These are phyloP conservation scores for Pagrus major DNA, from an alignment of 2,113 vertebrate species.

Conservation along the genomic window DNA sequence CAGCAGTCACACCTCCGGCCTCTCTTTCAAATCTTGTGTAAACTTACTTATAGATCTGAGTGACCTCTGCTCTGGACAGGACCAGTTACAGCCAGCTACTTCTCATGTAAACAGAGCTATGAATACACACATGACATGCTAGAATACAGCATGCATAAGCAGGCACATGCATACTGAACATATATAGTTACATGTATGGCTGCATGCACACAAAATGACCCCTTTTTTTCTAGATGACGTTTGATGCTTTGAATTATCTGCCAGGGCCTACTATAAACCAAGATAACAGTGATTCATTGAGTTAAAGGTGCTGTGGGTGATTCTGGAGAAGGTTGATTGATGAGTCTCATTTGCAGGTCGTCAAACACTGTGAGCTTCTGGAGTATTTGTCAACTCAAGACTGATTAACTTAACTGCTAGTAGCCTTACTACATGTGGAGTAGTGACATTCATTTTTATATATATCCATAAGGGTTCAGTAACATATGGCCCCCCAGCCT, in stretches of 20 bases:
- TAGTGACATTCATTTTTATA: background rate
- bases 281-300: too few species aligned
- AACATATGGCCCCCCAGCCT: background rate
- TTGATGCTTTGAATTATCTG: too few species aligned
- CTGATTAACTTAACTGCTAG: background rate
- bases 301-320: too few species aligned
- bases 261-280: too few species aligned
- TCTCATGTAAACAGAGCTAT: conserved; percentile 10
- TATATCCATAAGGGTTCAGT: background rate
- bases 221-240: background rate
- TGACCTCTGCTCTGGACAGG: conserved; percentile 22
- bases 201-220: background rate
- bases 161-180: background rate
- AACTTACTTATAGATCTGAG: background rate
- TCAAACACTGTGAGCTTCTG: too few species aligned
- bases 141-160: background rate
- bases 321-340: too few species aligned
- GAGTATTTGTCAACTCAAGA: too few species aligned
- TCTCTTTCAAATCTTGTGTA: conserved; percentile 30
- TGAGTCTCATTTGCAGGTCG: too few species aligned
- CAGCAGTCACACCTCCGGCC: conserved; percentile 13
- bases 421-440: background rate
- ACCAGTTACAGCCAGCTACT: conserved; percentile 2
- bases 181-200: conserved; percentile 2
- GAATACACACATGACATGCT: conserved; percentile 9